Evolutionary conservation across 2,888 invertebrate genomes (phyloP).

Genomic region (Agriopis leucophaearia): DNA sequence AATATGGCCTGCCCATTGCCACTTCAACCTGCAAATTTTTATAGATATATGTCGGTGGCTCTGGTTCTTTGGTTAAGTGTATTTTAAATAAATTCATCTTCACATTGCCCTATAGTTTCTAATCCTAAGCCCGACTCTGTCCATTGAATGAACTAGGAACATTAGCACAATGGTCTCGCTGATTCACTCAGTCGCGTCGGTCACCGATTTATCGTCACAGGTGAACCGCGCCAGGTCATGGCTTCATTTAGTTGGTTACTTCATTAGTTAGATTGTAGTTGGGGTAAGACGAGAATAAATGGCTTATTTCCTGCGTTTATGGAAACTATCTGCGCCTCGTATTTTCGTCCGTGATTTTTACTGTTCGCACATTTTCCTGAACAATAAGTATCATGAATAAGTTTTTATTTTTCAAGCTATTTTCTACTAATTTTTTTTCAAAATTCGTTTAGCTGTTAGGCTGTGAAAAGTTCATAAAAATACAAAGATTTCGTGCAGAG

Average conservation of each 20-base stretch:
- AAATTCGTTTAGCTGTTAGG: too few relatives aligned
- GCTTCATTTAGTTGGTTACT: slow-evolving; percentile 28
- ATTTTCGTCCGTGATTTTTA: neutral
- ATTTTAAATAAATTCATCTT: neutral
- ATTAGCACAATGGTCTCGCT: slow-evolving; percentile 55
- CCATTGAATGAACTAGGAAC: slow-evolving; percentile 46
- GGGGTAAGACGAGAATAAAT: neutral
- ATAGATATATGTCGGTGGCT: too few relatives aligned
- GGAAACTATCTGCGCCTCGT: neutral
- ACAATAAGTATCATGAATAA: too few relatives aligned
- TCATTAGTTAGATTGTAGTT: slow-evolving; percentile 22
- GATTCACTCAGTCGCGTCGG: slow-evolving; percentile 44
- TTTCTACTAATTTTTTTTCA: too few relatives aligned
- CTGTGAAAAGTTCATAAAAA: too few relatives aligned
- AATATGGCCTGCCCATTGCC: too few relatives aligned
- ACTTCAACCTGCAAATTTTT: too few relatives aligned
- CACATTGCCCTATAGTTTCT: neutral
- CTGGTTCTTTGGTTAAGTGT: too few relatives aligned
- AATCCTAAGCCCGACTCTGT: slow-evolving; percentile 27
- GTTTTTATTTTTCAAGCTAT: too few relatives aligned
- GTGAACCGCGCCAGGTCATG: slow-evolving; percentile 38
- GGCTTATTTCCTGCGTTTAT: neutral
- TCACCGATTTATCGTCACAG: slow-evolving; percentile 44
- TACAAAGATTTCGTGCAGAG: too few relatives aligned
- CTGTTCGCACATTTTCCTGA: too few relatives aligned